Percentiles rank a stretch among this genome's conserved stretches.
Conservation (phyloP, 2,797 vertebrate species). For the Centropyge bicolor region DNA sequence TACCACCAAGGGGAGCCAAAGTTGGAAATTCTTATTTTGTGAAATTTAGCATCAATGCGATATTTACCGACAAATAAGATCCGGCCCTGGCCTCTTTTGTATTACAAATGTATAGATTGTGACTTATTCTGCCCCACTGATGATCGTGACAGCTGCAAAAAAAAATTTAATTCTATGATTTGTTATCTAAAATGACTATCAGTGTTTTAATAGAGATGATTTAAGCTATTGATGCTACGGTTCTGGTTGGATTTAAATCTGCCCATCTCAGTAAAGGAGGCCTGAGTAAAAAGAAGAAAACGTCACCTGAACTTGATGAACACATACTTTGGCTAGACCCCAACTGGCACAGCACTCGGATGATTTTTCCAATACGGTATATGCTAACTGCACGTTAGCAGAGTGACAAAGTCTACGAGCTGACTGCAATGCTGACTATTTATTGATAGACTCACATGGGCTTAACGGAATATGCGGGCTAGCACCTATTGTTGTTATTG, state of each 20-base stretch:
- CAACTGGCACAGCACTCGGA: slow-evolving; percentile 18
- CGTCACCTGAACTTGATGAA: slow-evolving; percentile 27
- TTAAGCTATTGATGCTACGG: neutral
- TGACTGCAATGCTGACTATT: slow-evolving; percentile 12
- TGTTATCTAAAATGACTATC: no score
- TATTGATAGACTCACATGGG: slow-evolving; percentile 31
- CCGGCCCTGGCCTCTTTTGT: no score
- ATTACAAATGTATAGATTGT: no score
- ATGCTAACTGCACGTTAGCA: slow-evolving; percentile 32
- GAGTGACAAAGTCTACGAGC: slow-evolving; percentile 3
- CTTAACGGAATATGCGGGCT: slow-evolving; percentile 23
- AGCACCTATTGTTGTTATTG: slow-evolving; percentile 36
- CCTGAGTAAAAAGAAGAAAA: slow-evolving; percentile 17
- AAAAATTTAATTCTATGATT: no score
- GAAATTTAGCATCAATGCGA: neutral
- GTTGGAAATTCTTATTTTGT: neutral
- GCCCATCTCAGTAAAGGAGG: slow-evolving; percentile 1
- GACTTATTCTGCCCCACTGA: no score
- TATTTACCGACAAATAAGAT: neutral
- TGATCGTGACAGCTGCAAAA: no score
- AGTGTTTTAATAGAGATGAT: neutral
- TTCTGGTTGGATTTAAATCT: slow-evolving; percentile 8
- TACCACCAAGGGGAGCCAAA: neutral
- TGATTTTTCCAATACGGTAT: slow-evolving; percentile 25
- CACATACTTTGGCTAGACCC: slow-evolving; percentile 27